Conservation (phyloP, 2,113 vertebrate species). For the Thunnus maccoyii region DNA sequence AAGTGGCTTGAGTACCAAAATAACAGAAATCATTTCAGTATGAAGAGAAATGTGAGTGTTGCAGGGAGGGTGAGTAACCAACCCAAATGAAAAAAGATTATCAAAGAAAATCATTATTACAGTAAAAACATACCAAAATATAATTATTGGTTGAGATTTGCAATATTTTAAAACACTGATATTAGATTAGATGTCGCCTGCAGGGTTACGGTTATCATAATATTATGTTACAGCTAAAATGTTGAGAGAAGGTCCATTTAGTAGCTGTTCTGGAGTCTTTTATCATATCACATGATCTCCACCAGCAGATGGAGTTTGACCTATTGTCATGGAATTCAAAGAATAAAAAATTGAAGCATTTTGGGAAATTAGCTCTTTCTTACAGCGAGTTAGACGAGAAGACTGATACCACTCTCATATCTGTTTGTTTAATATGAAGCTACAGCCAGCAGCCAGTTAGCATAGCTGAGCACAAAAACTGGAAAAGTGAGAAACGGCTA, state of each 20-base stretch:
- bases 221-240: not conserved
- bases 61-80: not conserved
- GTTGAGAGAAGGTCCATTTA: not conserved
- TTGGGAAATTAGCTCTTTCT: no score
- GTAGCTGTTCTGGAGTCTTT: not conserved
- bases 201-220: not conserved
- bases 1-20: no score
- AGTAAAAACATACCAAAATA: not conserved
- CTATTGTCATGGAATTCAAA: not conserved
- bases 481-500: no score
- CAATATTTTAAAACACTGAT: not conserved
- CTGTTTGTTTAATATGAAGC: no score
- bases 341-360: no score
- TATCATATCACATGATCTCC: not conserved
- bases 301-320: not conserved
- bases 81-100: not conserved
- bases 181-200: not conserved
- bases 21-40: not conserved
- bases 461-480: no score
- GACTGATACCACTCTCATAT: no score
- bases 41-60: not conserved
- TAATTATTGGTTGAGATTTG: not conserved
- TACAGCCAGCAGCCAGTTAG: no score
- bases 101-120: not conserved
- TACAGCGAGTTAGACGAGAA: no score